Evolutionary conservation across 2,113 vertebrate genomes (phyloP), one percentile per base, ranked within the genome.

Genomic region (Pampusana beccarii): DNA sequence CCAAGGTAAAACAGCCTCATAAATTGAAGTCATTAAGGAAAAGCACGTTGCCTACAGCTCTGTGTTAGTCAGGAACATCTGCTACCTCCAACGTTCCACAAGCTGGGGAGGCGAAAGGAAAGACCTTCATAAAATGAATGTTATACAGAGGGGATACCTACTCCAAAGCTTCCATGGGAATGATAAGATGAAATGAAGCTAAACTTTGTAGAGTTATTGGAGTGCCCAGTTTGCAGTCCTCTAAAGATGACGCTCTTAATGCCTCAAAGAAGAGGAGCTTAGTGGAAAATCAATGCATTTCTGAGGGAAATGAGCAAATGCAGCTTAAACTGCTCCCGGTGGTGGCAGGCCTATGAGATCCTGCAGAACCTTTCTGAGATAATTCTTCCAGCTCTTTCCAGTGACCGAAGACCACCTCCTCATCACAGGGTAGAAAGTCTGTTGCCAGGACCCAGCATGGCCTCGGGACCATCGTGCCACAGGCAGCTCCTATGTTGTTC

Each of bases 281-380:
- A 87, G 65, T 94, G 70, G 77, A 94, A 96, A 95, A 92, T 79
- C 88, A 93, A 92, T 92, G 67, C 6, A 1, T 36, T 95, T 57
- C 51, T 60, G 15, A 87, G 78, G 88, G 62, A 95, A 89, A 91
- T 70, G 21, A 93, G 91, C 88, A 91, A 96, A 93, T 2, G 33
- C 26, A 94, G 61, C 83, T 94, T 38, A 89, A 95, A 81, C 53
- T 75, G 70, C n/a, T 86, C 31, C 54, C 24, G 1, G 80, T 31
- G 53, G 57, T 28, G 25, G 69, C 86, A 86, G 88, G 93, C 88
- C 90, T 71, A 28, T 0, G 0, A 82, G 26, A 93, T 23, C 31
- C 86, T 65, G 40, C 86, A 92, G 61, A 90, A 58, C 53, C 44
- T 23, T 75, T 56, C 53, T 34, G 51, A 82, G 51, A 46, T 74